Percentiles rank a stretch among this genome's conserved stretches.
These are phyloP conservation scores for Apis laboriosa DNA, from an alignment of 1,140 invertebrate species.

Conservation along the genomic window DNA sequence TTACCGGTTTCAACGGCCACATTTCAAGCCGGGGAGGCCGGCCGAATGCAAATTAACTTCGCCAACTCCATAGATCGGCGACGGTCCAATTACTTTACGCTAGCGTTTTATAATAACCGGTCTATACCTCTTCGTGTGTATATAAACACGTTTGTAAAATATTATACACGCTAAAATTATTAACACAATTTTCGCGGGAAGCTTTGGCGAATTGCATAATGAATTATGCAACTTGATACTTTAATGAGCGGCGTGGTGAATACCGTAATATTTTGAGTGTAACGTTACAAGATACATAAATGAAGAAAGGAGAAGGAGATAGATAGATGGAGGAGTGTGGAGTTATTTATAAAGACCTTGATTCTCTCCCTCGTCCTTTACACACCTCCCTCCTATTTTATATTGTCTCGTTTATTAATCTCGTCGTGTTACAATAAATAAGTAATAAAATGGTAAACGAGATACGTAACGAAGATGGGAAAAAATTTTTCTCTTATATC, in stretches of 20 bases:
- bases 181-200: slow-evolving; percentile 17
- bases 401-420: slow-evolving; percentile 6
- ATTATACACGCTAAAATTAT: slow-evolving; percentile 12
- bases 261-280: slow-evolving; percentile 28
- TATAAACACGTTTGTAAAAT: too few relatives aligned
- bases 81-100: slow-evolving; percentile 31
- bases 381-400: neutral
- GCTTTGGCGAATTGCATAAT: slow-evolving; percentile 3
- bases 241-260: neutral
- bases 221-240: slow-evolving; percentile 21
- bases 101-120: slow-evolving; percentile 24
- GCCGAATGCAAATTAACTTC: slow-evolving; percentile 18
- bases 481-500: neutral
- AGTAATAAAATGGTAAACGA: neutral
- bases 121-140: too few relatives aligned
- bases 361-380: slow-evolving; percentile 8
- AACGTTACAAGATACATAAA: slow-evolving; percentile 20
- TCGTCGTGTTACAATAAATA: neutral
- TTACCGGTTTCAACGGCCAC: neutral
- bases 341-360: slow-evolving; percentile 31
- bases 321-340: too few relatives aligned
- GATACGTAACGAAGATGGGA: slow-evolving; percentile 19
- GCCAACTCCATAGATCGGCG: slow-evolving; percentile 14
- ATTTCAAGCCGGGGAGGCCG: neutral
- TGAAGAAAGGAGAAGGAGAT: neutral